Evolutionary conservation across 1,140 invertebrate species (phyloP).

Genomic region (Bombus superbus): DNA sequence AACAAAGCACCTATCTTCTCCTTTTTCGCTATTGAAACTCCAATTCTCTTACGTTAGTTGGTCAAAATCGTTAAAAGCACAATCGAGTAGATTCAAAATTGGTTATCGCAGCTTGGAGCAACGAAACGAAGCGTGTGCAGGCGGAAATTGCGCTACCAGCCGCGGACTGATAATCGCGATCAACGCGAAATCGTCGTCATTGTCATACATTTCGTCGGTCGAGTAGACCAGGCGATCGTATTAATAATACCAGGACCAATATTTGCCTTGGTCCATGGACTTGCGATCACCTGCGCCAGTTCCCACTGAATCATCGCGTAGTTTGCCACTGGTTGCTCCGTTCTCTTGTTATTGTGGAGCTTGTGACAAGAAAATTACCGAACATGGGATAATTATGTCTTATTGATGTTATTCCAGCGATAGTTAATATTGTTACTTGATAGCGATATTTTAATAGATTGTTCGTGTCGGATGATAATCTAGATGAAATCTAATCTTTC

Average conservation of each 20-base stretch:
- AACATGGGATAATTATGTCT: background rate
- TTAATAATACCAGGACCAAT: constrained; percentile 7
- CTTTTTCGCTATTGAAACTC: background rate
- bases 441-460: too few relatives aligned
- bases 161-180: constrained; percentile 6
- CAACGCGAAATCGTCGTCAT: background rate
- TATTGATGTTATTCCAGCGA: background rate
- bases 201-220: background rate
- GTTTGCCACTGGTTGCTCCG: background rate
- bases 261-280: background rate
- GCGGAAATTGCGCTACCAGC: background rate
- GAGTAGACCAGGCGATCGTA: background rate
- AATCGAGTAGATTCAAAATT: background rate
- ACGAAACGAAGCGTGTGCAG: background rate
- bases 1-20: background rate
- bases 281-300: background rate
- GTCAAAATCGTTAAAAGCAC: background rate
- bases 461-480: too few relatives aligned
- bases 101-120: background rate
- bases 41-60: background rate
- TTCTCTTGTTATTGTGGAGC: background rate
- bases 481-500: too few relatives aligned
- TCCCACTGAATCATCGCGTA: background rate
- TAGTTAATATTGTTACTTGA: too few relatives aligned
- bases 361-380: background rate